Evolutionary conservation across 2,113 vertebrate genomes (phyloP), one percentile per base, ranked within the genome.

Genomic region (Eupsittula cactorum): DNA sequence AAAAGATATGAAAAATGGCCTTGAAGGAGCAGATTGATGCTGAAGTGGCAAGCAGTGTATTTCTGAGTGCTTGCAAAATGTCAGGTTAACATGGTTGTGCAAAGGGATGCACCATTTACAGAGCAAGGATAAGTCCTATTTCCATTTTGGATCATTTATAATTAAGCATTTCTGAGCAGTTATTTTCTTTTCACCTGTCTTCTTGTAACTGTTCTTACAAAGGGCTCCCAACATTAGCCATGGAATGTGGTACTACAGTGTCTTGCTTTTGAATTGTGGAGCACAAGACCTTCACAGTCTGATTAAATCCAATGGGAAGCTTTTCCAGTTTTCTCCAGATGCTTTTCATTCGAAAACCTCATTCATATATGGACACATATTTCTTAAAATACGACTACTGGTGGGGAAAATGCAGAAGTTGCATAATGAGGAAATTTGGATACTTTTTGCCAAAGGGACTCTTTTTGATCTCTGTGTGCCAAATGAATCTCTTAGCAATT

Each of bases 381-480:
- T 95, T 83, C 52, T 93, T 87, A 77, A 93, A 92, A 80, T 91
- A 46, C 16, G 44, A 3, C 44, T 68, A 8, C n/a, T 87, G 39
- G 5, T 75, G 53, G 41, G 55, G 44, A 78, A 83, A 92, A 83
- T 17, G 55, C 35, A 78, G 6, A 79, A 90, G 35, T 63, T 59
- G 57, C 49, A 31, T 94, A 96, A 95, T 50, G 67, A 94, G 57
- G 29, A 71, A 76, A 28, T 55, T 85, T 65, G 52, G 73, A 68
- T 92, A 16, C 44, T 90, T 96, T 77, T 93, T 93, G 84, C 84
- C 75, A 47, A 27, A 68, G 94, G 81, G 78, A 29, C 39, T 95
- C 20, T 74, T 44, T 95, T 96, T 97, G 86, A 96, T 97, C 94
- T 95, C 52, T 67, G 13, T 64, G 33, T 91, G 41, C 42, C 68